Conservation (phyloP, 2,888 invertebrate genomes). For the Lagria hirta region DNA sequence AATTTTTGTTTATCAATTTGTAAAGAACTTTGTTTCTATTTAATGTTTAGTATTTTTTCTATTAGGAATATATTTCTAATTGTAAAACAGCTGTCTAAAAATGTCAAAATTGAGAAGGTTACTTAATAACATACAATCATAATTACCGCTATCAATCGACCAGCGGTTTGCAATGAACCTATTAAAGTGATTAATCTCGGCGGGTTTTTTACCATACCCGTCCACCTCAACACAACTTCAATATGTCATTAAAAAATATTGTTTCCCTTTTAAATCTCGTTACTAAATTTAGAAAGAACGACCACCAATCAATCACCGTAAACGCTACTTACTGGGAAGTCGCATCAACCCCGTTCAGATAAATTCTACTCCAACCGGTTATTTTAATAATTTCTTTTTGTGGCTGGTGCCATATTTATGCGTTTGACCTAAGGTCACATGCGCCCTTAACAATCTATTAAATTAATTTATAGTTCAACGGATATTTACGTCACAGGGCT, state of each 20-base stretch:
- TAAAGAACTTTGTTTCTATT: no score
- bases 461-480: slow-evolving; percentile 44
- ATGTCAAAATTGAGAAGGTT: no score
- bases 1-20: no score
- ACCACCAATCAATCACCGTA: slow-evolving; percentile 37
- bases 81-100: no score
- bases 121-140: slow-evolving; percentile 50
- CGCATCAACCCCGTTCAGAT: slow-evolving; percentile 17
- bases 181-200: slow-evolving; percentile 52
- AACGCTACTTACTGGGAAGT: slow-evolving; percentile 17
- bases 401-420: slow-evolving; percentile 43
- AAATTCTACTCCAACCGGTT: slow-evolving; percentile 25
- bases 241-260: slow-evolving; percentile 48
- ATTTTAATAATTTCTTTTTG: slow-evolving; percentile 33
- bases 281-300: slow-evolving; percentile 36
- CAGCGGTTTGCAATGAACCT: slow-evolving; percentile 46
- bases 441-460: slow-evolving; percentile 45
- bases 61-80: no score
- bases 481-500: slow-evolving; percentile 36
- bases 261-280: slow-evolving; percentile 44
- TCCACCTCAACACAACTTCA: slow-evolving; percentile 46
- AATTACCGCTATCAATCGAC: slow-evolving; percentile 51
- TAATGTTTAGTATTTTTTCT: no score
- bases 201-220: slow-evolving; percentile 43
- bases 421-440: slow-evolving; percentile 46